These are phyloP conservation scores for Camelus bactrianus DNA, from an alignment of 2,113 vertebrate species.

Conservation along the genomic window DNA sequence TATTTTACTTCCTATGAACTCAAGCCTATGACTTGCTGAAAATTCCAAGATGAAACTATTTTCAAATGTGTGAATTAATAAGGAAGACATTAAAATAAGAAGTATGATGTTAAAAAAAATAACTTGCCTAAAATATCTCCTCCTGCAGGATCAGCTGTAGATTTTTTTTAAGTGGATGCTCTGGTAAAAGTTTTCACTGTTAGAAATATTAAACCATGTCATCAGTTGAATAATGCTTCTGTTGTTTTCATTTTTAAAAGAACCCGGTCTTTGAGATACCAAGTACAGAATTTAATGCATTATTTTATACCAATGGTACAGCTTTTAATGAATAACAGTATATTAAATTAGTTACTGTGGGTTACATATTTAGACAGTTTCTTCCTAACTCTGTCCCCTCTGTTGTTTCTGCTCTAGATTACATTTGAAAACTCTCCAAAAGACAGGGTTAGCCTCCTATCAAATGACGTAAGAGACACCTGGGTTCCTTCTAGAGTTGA, in stretches of 20 bases:
- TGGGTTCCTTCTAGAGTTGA: neutral
- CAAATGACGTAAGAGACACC: neutral
- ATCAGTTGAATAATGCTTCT: conserved; percentile 36
- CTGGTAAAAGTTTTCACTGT: conserved; percentile 53
- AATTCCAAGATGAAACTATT: conserved; percentile 54
- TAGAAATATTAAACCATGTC: conserved; percentile 32
- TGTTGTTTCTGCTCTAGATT: conserved; percentile 36
- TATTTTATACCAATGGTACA: conserved; percentile 49
- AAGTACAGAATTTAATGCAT: conserved; percentile 5
- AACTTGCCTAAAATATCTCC: conserved; percentile 54
- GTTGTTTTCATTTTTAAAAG: conserved; percentile 59
- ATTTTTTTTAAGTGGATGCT: conserved; percentile 27
- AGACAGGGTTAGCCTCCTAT: neutral
- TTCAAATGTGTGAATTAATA: conserved; percentile 57
- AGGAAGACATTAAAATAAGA: conserved; percentile 60
- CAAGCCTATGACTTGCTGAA: conserved; percentile 33
- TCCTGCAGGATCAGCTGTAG: conserved; percentile 34
- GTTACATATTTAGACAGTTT: conserved; percentile 34
- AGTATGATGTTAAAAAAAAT: neutral
- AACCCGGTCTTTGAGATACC: neutral
- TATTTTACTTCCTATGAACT: conserved; percentile 21
- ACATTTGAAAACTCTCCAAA: conserved; percentile 8
- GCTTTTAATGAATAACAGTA: neutral
- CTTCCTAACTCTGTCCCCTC: conserved; percentile 21
- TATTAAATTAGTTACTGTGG: conserved; percentile 57